Evolutionary conservation across 2,888 invertebrate species (phyloP), one percentile per base, ranked within the genome.

Genomic region (Acronicta psi): DNA sequence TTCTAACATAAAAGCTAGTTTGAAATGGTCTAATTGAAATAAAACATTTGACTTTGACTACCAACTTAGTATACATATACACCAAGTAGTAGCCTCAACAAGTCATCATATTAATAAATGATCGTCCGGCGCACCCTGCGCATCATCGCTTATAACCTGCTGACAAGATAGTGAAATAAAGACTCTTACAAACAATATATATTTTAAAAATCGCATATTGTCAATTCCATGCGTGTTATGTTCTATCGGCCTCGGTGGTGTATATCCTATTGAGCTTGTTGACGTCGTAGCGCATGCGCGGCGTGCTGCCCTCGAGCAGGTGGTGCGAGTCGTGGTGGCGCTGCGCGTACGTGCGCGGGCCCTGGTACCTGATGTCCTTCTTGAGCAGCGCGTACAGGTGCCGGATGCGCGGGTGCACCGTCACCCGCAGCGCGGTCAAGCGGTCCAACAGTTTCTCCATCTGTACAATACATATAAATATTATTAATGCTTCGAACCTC

Each of bases 351-450:
- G 1, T 6, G 2, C 14, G 1, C 2, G 11, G 20, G 8, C 1
- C n/a, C 4, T 16, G 4, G 50, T 42, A 37, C 16, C 17, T 29
- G 63, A 84, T 76, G 18, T 72, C 72, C 4, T 66, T 55, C 74
- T 77, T 77, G 44, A 87, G 77, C 45, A 87, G 72, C 56, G 77
- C 73, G 75, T 84, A 84, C 72, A 84, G 81, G 37, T 84, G 64
- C 7, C 80, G 73, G 53, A 86, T 77, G 38, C 87, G 84, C 0
- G 87, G 87, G 44, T 86, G 87, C 8, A 85, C 81, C 0, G 80
- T 63, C 16, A 82, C 75, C 41, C 80, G 79, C 75, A 86, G 84
- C 0, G 77, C 76, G 37, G 74, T 62, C 47, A 87, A 59, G 10
- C 75, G 72, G 1, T 62, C 56, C 16, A 86, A 50, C n/a, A 87